Base-by-base conservation (phyloP, 2,113 vertebrate genomes). In the Gymnogyps californianus region DNA sequence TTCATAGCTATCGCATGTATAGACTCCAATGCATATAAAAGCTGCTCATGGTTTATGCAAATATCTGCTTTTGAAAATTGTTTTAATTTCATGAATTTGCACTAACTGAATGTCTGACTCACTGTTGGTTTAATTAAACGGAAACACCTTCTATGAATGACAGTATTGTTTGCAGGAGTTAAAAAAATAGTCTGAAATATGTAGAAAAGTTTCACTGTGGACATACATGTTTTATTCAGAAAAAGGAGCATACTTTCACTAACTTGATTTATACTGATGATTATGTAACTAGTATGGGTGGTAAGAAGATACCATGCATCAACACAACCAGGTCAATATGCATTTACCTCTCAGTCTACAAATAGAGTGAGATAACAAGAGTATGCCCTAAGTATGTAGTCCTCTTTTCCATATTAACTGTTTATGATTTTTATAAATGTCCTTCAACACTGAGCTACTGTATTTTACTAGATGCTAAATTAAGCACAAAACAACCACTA, bases 401-500 rank as follows among this genome's bases (percentile, higher is more conserved):
- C 7, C 3, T n/a, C 3, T 54, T 54, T 71, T 83, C 46, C 54
- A 3, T 70, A 42, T 52, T 57, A 28, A 16, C 3, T 44, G 9
- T 36, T 66, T 15, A 13, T 28, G 13, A 16, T 34, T 89, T 47
- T 74, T 70, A n/a, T 7, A 78, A 64, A 42, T 58, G 54, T 8
- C 9, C 31, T 38, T 44, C 28, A 59, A 22, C 0, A 1, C 16
- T 16, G 24, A 89, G 16, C 22, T 21, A 9, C 13, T n/a, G 0
- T 22, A 16, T 36, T 74, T 69, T 46, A 44, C 9, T 3, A 11
- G 10, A 75, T n/a, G 10, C 24, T 79, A 28, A 69, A 25, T 13
- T 38, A 71, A 71, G 9, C 59, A 70, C 16, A 5, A 46, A 61
- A 26, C 1, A 51, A 40, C 95, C 98, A 91, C 97, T 96, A 98